A percentile compares a stretch with the other conserved stretches of the same genome.
phyloP scores from a whole-genome alignment of 1,140 invertebrate genomes.

The Mamestra configurata region DNA sequence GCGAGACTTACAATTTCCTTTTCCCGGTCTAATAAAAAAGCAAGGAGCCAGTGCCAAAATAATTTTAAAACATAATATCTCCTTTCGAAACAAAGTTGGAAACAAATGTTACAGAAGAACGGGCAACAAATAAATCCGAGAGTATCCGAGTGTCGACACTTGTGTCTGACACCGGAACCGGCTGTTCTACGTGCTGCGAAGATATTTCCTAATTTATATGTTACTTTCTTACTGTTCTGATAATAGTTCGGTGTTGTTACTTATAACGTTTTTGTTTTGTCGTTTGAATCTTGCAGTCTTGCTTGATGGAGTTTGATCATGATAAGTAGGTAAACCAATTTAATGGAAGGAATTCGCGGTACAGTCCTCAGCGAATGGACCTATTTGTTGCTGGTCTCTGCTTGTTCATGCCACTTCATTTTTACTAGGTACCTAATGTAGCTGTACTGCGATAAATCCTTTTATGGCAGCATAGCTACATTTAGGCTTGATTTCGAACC shows the following conservation, averaged over 20 bases:
- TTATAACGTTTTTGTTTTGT: neutral
- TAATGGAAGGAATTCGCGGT: neutral
- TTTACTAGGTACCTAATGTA: no score
- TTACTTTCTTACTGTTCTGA: constrained; percentile 2
- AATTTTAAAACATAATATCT: constrained; percentile 27
- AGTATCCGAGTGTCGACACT: constrained; percentile 44
- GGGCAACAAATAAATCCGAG: constrained; percentile 45
- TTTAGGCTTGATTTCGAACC: no score
- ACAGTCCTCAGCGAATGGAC: no score
- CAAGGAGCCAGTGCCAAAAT: constrained; percentile 7
- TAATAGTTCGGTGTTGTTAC: constrained; percentile 26
- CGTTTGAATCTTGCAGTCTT: neutral
- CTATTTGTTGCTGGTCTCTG: no score
- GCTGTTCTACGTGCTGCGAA: constrained; percentile 46
- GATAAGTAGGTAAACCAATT: no score
- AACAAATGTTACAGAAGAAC: constrained; percentile 44
- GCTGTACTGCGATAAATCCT: no score
- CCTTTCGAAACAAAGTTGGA: constrained; percentile 14
- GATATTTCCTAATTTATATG: constrained; percentile 49
- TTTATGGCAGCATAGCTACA: no score
- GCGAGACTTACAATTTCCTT: no score
- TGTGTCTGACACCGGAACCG: constrained; percentile 30
- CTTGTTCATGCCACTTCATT: no score
- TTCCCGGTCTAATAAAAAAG: neutral
- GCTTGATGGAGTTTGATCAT: no score